phyloP scores from a whole-genome alignment of 2,113 vertebrate species.

The Salvelinus sp. region DNA sequence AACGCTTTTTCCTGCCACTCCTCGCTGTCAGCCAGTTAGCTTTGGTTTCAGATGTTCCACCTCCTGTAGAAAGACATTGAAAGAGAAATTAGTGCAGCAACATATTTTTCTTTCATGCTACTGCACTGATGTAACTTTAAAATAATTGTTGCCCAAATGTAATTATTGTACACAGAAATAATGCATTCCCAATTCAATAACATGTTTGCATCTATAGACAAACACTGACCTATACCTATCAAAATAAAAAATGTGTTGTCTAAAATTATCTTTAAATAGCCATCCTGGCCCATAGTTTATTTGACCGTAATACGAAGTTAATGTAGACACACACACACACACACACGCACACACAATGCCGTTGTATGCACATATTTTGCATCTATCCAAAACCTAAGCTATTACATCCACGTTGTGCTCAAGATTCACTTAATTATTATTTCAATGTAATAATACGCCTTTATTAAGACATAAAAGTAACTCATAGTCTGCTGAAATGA shows the following conservation, averaged over 20 bases:
- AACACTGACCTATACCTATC: too few species aligned
- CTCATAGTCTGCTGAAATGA: slow-evolving; percentile 26
- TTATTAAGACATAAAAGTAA: slow-evolving; percentile 49
- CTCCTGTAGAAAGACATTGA: slow-evolving; percentile 77
- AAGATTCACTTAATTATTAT: not conserved
- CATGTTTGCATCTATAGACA: too few species aligned
- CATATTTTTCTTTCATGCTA: slow-evolving; percentile 10
- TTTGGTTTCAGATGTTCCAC: slow-evolving; percentile 85
- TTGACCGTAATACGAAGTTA: not conserved
- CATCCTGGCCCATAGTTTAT: not conserved
- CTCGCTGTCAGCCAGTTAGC: slow-evolving; percentile 98
- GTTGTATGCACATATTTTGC: not conserved
- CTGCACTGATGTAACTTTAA: too few species aligned
- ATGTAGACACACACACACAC: not conserved
- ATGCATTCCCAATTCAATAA: too few species aligned
- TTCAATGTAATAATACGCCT: slow-evolving; percentile 14
- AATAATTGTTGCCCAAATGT: too few species aligned
- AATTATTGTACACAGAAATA: too few species aligned
- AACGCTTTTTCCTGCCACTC: slow-evolving; percentile 97
- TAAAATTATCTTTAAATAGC: not conserved
- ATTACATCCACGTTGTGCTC: not conserved
- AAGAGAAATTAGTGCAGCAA: slow-evolving; percentile 45
- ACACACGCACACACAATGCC: not conserved
- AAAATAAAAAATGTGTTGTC: slow-evolving; percentile 14
- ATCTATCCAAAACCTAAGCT: not conserved